Evolutionary conservation across 2,888 invertebrate genomes (phyloP).

Genomic region (Tachystola acroxantha): DNA sequence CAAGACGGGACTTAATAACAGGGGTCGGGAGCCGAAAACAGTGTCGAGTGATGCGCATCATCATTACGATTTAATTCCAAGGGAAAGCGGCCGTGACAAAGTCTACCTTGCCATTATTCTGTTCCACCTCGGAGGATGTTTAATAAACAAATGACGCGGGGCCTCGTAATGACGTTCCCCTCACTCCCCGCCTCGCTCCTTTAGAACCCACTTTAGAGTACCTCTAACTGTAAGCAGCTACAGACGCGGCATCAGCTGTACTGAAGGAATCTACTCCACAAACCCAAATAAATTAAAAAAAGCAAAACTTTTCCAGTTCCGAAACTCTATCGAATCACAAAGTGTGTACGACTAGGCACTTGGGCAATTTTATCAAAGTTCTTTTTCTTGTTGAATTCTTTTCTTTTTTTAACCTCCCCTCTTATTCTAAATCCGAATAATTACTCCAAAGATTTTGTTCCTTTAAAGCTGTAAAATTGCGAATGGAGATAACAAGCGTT

Average conservation of each 20-base stretch:
- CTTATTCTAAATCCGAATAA: conserved; percentile 35
- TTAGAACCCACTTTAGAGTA: conserved; percentile 54
- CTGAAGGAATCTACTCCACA: conserved; percentile 14
- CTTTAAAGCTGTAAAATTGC: conserved; percentile 46
- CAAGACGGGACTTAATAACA: conserved; percentile 69
- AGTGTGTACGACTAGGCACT: conserved; percentile 4
- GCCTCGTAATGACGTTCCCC: conserved; percentile 58
- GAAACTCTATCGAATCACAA: conserved; percentile 9
- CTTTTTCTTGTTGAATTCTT: conserved; percentile 6
- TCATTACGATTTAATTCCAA: conserved; percentile 74
- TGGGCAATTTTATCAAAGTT: conserved; percentile 5
- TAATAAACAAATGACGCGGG: conserved; percentile 75
- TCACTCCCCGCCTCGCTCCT: conserved; percentile 41
- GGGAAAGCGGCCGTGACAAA: conserved; percentile 71
- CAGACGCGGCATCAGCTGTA: conserved; percentile 33
- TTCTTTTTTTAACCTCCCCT: conserved; percentile 22
- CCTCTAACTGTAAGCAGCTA: conserved; percentile 32
- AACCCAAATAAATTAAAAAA: conserved; percentile 22
- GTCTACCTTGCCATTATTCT: conserved; percentile 69
- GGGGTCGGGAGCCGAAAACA: conserved; percentile 50
- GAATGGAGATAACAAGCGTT: conserved; percentile 51
- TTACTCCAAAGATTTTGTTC: conserved; percentile 46
- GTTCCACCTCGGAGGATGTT: conserved; percentile 73
- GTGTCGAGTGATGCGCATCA: conserved; percentile 62
- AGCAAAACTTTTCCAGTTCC: conserved; percentile 7